Evolutionary conservation across 2,797 vertebrate genomes (phyloP).

Genomic region (Lophius americanus): DNA sequence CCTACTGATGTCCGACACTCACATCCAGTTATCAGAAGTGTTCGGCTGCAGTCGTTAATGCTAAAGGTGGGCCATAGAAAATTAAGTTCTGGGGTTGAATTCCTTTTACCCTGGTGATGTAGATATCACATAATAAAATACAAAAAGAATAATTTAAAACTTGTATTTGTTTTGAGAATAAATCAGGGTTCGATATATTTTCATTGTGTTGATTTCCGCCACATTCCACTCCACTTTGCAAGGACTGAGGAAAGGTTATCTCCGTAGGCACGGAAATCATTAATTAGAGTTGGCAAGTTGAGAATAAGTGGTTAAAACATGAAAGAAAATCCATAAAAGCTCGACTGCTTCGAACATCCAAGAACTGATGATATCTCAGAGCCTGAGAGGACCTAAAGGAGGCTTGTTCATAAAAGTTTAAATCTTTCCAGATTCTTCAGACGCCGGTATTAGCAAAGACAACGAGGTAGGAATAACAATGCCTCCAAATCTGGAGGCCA

Average conservation of each 20-base stretch:
- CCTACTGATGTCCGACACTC: no score
- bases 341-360: slow-evolving; percentile 29
- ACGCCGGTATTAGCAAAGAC: slow-evolving; percentile 2
- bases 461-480: slow-evolving; percentile 33
- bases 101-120: no score
- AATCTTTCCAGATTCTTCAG: slow-evolving; percentile 19
- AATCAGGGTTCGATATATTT: no score
- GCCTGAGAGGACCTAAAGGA: slow-evolving; percentile 6
- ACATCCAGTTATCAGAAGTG: no score
- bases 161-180: no score
- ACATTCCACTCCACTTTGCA: background rate
- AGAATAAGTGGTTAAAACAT: slow-evolving; percentile 11
- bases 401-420: slow-evolving; percentile 11
- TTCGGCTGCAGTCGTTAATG: no score
- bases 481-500: slow-evolving; percentile 31
- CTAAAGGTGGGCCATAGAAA: no score
- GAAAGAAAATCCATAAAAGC: slow-evolving; percentile 16
- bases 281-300: slow-evolving; percentile 3
- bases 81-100: no score
- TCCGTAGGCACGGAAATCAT: background rate
- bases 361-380: slow-evolving; percentile 15
- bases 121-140: no score
- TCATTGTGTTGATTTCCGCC: background rate
- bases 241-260: background rate
- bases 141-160: no score